These are phyloP conservation scores for Steromphala cineraria DNA, from an alignment of 2,888 invertebrate genomes.

Conservation along the genomic window DNA sequence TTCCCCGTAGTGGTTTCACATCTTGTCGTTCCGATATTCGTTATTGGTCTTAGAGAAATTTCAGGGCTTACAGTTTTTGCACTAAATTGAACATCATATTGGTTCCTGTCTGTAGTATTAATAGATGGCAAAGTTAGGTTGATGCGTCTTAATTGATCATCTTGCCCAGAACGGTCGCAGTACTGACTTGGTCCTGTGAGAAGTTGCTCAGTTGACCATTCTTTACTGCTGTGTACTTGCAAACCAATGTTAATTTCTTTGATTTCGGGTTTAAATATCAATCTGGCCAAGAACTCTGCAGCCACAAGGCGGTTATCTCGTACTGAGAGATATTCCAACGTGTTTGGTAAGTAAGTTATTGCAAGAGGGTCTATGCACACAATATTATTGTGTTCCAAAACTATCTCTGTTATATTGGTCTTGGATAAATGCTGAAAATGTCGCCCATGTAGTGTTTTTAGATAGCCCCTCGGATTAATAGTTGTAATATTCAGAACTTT, in stretches of 20 bases:
- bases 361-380: neutral
- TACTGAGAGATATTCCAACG: conserved; percentile 13
- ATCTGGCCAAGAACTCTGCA: neutral
- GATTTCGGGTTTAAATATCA: neutral
- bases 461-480: neutral
- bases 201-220: no score
- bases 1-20: no score
- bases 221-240: neutral
- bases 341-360: neutral
- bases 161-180: no score
- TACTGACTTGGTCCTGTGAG: no score
- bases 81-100: no score
- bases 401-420: neutral
- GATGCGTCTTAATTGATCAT: no score
- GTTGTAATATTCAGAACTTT: neutral
- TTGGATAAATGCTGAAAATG: conserved; percentile 7
- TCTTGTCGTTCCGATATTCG: no score
- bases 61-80: no score
- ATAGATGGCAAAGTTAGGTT: no score
- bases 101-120: no score
- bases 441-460: neutral
- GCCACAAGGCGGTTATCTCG: neutral
- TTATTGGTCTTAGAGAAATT: no score
- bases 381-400: neutral
- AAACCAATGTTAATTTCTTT: neutral